Evolutionary conservation across 2,888 invertebrate species (phyloP), one percentile per base, ranked within the genome.

Genomic region (Synergus gifuensis): DNA sequence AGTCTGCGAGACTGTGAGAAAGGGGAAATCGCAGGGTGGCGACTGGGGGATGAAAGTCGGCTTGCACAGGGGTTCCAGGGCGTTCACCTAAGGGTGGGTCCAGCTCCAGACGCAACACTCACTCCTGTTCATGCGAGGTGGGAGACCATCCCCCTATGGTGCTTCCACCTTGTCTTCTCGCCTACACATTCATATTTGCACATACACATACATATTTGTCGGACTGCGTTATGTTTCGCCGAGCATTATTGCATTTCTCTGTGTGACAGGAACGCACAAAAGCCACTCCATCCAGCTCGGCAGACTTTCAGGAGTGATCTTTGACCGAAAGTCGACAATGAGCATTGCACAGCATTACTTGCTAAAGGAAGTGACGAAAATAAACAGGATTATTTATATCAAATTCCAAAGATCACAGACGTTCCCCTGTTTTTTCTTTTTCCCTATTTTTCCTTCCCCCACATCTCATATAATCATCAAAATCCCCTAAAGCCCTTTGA

Each of bases 71-170:
- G 79, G 79, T 88, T 89, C 87, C 85, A 89, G 89, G 89, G 88
- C 89, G 83, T 89, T 89, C 88, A 89, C 89, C 89, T 89, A 88
- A 89, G 87, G 89, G 88, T 87, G 88, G 88, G 87, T 89, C 88
- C 88, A 88, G 87, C 87, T 87, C 87, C 89, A 89, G 89, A 89
- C 89, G 89, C 88, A 89, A 89, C 89, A 89, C 88, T 88, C 88
- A 58, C 54, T 58, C 54, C 54, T 9, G 54, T 58, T 58, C 54
- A 58, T 58, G 18, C 54, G 54, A 58, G 54, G 54, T 58, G 54
- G 54, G 54, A 18, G 54, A 58, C 54, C 46, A 46, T 46, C 46
- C 46, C 46, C 46, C 46, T 14, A 46, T 12, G 14, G 14, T 46
- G 14, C 46, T 11, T 44, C 9, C 11, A 11, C 42, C 54, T 58